Conservation (phyloP, 2,888 invertebrate species). For the Dicroscelio sp. region DNA sequence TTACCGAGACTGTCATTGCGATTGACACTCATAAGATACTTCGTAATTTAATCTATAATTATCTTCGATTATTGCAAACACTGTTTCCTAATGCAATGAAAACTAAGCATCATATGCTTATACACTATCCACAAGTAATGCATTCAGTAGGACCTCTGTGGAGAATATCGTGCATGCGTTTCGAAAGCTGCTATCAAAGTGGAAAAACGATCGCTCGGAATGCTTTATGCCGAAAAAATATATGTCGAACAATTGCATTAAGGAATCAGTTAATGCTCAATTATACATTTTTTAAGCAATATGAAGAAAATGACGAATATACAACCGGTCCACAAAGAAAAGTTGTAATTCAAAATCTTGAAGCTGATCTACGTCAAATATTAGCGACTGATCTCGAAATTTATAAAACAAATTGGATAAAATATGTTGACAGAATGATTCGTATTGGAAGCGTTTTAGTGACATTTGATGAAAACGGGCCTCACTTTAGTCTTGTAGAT, state of each 20-base stretch:
- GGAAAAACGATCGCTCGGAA: constrained; percentile 67
- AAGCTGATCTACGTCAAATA: neutral
- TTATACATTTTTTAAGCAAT: constrained; percentile 24
- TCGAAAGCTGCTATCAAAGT: constrained; percentile 75
- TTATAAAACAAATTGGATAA: constrained; percentile 7
- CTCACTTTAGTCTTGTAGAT: neutral
- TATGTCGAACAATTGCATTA: constrained; percentile 55
- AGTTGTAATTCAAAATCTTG: neutral
- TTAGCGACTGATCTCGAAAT: constrained; percentile 28
- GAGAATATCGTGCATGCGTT: constrained; percentile 78
- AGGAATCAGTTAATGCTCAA: constrained; percentile 52
- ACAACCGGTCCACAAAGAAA: neutral
- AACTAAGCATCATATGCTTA: constrained; percentile 79
- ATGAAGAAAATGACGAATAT: constrained; percentile 3
- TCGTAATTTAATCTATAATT: constrained; percentile 50
- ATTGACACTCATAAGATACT: constrained; percentile 50
- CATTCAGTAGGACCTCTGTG: constrained; percentile 74
- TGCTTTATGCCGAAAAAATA: constrained; percentile 66
- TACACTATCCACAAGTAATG: constrained; percentile 78
- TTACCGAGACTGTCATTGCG: constrained; percentile 15
- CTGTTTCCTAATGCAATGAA: constrained; percentile 67
- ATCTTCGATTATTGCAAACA: constrained; percentile 47
- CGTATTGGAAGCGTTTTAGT: neutral
- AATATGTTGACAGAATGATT: constrained; percentile 3
- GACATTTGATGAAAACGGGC: neutral